These are phyloP conservation scores for Malurus leucopterus DNA, from an alignment of 2,797 vertebrate species.

Conservation along the genomic window DNA sequence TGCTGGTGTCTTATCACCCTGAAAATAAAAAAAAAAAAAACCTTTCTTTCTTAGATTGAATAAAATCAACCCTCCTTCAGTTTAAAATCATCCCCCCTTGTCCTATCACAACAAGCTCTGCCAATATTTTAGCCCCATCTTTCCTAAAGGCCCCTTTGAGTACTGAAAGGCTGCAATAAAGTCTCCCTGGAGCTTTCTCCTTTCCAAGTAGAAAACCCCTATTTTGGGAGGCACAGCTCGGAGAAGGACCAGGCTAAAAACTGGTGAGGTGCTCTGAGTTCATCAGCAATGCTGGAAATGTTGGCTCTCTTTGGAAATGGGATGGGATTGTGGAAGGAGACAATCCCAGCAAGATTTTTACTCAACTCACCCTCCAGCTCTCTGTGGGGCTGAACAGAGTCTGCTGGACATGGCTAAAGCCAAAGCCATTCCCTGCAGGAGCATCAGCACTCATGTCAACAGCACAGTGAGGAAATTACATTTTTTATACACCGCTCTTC, in stretches of 20 bases:
- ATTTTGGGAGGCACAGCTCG: neutral
- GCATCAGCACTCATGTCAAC: neutral
- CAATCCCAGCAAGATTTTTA: neutral
- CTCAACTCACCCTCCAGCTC: neutral
- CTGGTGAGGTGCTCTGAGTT: neutral
- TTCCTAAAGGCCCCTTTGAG: rapidly evolving
- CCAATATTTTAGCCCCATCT: neutral
- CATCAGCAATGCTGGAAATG: neutral
- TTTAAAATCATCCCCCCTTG: neutral
- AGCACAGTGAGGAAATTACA: neutral
- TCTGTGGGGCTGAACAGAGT: neutral
- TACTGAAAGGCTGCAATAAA: neutral
- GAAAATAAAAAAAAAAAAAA: neutral
- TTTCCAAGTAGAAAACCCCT: neutral
- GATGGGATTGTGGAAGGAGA: neutral
- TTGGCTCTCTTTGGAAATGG: neutral
- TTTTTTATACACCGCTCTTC: neutral
- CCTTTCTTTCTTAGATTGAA: neutral
- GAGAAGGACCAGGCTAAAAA: neutral
- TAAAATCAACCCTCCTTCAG: neutral
- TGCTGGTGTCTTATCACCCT: neutral
- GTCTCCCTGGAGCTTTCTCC: neutral
- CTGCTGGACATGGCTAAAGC: neutral
- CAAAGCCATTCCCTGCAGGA: neutral
- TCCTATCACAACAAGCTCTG: neutral